phyloP scores from a whole-genome alignment of 2,113 vertebrate genomes.

The Halichoerus grypus region DNA sequence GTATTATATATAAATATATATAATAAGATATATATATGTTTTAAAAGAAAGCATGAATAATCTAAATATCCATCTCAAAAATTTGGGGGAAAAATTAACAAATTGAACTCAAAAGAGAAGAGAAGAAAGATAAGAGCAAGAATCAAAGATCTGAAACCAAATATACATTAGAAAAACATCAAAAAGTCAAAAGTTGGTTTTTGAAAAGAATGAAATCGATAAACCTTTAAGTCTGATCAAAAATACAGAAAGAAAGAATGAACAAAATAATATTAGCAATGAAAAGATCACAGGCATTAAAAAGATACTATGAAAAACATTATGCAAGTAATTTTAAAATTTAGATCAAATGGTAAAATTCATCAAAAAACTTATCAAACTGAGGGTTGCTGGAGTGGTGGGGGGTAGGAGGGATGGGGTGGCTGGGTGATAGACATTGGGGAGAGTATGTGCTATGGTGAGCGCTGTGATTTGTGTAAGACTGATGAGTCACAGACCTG shows the following conservation, averaged over 20 bases:
- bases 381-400: not conserved
- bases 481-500: too few species aligned
- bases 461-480: too few species aligned
- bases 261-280: not conserved
- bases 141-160: constrained; percentile 41
- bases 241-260: not conserved
- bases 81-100: constrained; percentile 8
- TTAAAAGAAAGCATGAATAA: not conserved
- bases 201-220: constrained; percentile 16
- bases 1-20: not conserved
- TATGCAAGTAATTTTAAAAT: not conserved
- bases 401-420: too few species aligned
- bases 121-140: not conserved
- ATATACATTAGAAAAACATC: not conserved
- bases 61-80: not conserved
- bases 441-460: too few species aligned
- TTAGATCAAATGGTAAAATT: constrained; percentile 23
- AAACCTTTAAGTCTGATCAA: constrained; percentile 2
- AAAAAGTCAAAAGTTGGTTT: constrained; percentile 7
- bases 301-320: not conserved
- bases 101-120: constrained; percentile 21
- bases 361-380: not conserved
- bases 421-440: too few species aligned
- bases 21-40: not conserved
- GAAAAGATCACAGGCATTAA: not conserved